phyloP scores from a whole-genome alignment of 2,888 invertebrate species.

The Melanostoma mellinum region DNA sequence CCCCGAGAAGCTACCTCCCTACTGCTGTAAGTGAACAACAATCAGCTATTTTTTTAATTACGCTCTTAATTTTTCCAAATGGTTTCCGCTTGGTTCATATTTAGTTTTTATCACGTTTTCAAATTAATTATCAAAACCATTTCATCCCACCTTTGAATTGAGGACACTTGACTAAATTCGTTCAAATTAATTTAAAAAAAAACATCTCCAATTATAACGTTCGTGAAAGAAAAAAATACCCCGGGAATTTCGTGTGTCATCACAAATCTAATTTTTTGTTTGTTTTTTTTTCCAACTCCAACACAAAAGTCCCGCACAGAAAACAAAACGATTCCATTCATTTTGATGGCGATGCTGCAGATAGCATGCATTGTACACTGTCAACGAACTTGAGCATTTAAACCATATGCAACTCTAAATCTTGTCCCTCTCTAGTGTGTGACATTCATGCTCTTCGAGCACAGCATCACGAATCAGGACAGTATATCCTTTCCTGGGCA shows the following conservation, averaged over 20 bases:
- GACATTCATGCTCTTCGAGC: constrained; percentile 59
- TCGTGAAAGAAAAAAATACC: no score
- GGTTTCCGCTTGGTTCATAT: no score
- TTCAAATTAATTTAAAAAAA: no score
- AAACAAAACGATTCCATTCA: constrained; percentile 60
- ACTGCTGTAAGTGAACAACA: no score
- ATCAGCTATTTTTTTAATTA: no score
- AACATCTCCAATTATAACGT: no score
- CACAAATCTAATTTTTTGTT: constrained; percentile 39
- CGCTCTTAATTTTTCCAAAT: no score
- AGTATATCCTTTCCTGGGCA: constrained; percentile 19
- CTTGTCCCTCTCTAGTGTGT: constrained; percentile 49
- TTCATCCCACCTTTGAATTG: no score
- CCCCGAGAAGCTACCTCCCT: no score
- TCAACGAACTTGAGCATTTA: constrained; percentile 68
- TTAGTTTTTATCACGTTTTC: no score
- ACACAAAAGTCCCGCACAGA: constrained; percentile 17
- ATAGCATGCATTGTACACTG: constrained; percentile 70
- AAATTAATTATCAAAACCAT: no score
- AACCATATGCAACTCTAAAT: constrained; percentile 61
- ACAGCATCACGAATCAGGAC: constrained; percentile 27
- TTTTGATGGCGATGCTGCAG: constrained; percentile 55
- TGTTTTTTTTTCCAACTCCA: constrained; percentile 4
- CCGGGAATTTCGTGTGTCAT: constrained; percentile 4
- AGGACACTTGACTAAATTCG: no score